These are phyloP conservation scores for Ectropis grisescens DNA, from an alignment of 1,140 invertebrate genomes.

Conservation along the genomic window DNA sequence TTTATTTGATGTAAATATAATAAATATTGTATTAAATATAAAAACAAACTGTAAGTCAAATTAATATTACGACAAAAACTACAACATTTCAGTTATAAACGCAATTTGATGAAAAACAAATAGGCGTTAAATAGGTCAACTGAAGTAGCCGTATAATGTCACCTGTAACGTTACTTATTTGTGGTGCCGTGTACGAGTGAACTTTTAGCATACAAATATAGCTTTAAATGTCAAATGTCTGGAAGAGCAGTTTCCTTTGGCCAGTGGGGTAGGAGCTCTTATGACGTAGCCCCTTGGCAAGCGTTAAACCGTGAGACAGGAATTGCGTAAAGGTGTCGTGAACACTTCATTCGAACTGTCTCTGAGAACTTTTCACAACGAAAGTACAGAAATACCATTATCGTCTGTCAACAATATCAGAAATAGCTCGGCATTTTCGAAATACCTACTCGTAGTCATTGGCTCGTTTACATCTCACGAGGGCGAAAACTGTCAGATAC, in stretches of 20 bases:
- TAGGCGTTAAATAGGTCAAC: constrained; percentile 37
- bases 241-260: constrained; percentile 28
- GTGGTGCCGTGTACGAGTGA: too few relatives aligned
- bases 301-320: constrained; percentile 36
- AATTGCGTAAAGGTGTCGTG: constrained; percentile 60
- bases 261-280: constrained; percentile 16
- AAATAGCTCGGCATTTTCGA: constrained; percentile 23
- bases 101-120: too few relatives aligned
- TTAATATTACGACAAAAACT: too few relatives aligned
- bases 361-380: constrained; percentile 37
- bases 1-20: too few relatives aligned
- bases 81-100: too few relatives aligned
- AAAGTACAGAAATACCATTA: constrained; percentile 51
- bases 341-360: constrained; percentile 39
- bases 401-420: constrained; percentile 31
- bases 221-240: constrained; percentile 23
- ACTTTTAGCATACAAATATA: constrained; percentile 11
- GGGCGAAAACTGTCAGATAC: too few relatives aligned
- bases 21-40: too few relatives aligned
- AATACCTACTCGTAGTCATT: constrained; percentile 10
- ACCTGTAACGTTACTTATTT: constrained; percentile 15
- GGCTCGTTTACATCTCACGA: too few relatives aligned
- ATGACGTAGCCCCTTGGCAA: constrained; percentile 52
- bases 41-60: too few relatives aligned
- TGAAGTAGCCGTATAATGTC: constrained; percentile 9